A percentile compares a stretch with the other conserved stretches of the same genome.
These are phyloP conservation scores for Silurus lanzhouensis DNA, from an alignment of 2,797 vertebrate species.

Conservation along the genomic window DNA sequence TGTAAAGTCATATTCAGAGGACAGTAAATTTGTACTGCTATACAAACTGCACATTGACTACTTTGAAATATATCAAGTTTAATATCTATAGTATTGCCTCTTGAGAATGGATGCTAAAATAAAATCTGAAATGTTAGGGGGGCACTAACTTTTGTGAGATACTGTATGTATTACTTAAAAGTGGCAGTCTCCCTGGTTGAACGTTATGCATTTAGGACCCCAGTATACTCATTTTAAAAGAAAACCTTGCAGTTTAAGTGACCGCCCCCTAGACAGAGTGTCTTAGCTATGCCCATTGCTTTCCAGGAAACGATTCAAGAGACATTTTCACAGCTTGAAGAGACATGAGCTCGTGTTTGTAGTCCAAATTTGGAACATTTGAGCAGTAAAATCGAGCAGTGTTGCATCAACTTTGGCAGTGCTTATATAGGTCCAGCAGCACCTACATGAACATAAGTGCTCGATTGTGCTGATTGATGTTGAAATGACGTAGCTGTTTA, in stretches of 20 bases:
- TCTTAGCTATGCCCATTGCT: conserved; percentile 30
- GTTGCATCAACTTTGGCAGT: not conserved
- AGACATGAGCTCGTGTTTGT: not conserved
- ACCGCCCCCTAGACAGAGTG: conserved; percentile 3
- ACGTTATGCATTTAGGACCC: not conserved
- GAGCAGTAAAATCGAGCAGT: conserved; percentile 3
- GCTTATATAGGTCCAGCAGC: conserved; percentile 9
- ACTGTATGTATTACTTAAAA: not conserved
- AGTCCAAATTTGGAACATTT: conserved; percentile 1
- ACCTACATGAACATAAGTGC: not conserved
- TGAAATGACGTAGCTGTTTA: not conserved
- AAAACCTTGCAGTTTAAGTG: not conserved
- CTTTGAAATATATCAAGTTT: no score
- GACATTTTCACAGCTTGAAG: conserved; percentile 26
- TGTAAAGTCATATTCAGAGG: no score
- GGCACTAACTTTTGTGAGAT: no score
- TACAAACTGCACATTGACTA: no score
- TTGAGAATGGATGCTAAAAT: no score
- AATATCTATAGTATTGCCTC: no score
- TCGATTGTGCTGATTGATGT: conserved; percentile 2
- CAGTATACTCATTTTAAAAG: not conserved
- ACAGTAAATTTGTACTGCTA: no score
- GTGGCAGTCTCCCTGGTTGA: not conserved
- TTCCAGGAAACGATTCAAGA: conserved; percentile 47
- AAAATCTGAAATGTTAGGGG: no score